phyloP scores from a whole-genome alignment of 1,140 invertebrate species.

The Stegodyphus mimosarum region DNA sequence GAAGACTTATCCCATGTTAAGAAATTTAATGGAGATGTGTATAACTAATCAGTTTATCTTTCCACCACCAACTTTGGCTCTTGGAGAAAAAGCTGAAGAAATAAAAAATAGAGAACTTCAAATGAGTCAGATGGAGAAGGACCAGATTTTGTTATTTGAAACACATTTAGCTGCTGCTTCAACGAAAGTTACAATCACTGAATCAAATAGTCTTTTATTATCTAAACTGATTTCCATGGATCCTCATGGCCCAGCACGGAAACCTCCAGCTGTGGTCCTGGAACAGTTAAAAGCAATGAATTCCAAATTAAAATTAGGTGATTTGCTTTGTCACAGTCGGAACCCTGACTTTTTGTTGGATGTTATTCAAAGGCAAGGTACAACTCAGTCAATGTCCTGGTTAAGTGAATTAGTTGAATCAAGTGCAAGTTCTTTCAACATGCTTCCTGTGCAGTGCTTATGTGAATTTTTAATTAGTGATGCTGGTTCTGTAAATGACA shows the following conservation, averaged over 20 bases:
- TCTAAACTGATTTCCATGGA: constrained; percentile 86
- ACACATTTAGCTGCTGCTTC: constrained; percentile 89
- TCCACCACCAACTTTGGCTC: constrained; percentile 76
- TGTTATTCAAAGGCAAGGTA: constrained; percentile 87
- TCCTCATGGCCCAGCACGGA: constrained; percentile 81
- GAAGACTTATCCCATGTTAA: constrained; percentile 91
- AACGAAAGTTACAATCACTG: constrained; percentile 86
- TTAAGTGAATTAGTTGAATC: constrained; percentile 93
- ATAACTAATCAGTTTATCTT: constrained; percentile 87
- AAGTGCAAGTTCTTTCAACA: constrained; percentile 85
- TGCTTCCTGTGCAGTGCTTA: constrained; percentile 93
- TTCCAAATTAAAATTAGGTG: constrained; percentile 83
- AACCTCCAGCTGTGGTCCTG: constrained; percentile 80
- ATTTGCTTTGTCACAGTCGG: constrained; percentile 87
- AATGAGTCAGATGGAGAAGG: constrained; percentile 79
- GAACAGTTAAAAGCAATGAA: constrained; percentile 87
- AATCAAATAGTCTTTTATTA: constrained; percentile 87
- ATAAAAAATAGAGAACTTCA: constrained; percentile 74
- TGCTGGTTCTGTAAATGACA: constrained; percentile 43
- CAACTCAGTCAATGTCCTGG: constrained; percentile 95
- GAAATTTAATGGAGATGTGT: constrained; percentile 95
- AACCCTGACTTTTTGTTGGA: constrained; percentile 93
- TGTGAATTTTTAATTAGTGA: constrained; percentile 92
- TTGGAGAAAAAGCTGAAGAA: constrained; percentile 74
- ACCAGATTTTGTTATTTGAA: constrained; percentile 92